Base-by-base conservation (phyloP, 1,140 invertebrate genomes). In the Meloidogyne exigua region DNA sequence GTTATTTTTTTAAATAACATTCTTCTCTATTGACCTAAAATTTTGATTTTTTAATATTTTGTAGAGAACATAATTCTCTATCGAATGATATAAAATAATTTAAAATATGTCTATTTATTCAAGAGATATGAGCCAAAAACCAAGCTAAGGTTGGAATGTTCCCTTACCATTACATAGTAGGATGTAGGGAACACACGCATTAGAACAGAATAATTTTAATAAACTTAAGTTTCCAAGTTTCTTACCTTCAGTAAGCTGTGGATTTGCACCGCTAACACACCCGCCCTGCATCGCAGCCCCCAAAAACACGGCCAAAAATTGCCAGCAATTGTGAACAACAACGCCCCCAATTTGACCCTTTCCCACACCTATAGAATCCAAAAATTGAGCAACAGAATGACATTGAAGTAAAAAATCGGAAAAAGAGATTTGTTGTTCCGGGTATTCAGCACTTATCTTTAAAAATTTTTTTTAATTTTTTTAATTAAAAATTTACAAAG, bases 221-320 rank as follows among this genome's bases (percentile, higher is more conserved):
- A 7, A 39, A 4, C 3, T 32, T 32, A 32, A 3, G 2, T 32
- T 32, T 32, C 9, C 36, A 78, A 36, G 44, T 42, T 42, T 64
- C 75, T 81, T 39, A 81, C 78, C 42, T 76, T 74, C 13, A 81
- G 75, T n/a, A 80, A 79, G 64, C 81, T 63, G 63, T 88, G 83
- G 0, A 91, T 90, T 11, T 90, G 86, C n/a, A 90, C 90, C 80
- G 92, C 88, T 23, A 92, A 89, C 81, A 89, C 84, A 94, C 88
- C 92, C 89, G 0, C 93, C 93, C 12, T 63, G 49, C 18, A 79
- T 62, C 7, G 62, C 21, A 73, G 44, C 39, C 4, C 77, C 80
- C 21, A 78, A n/a, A 63, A 81, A 82, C 18, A 64, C 32, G 13
- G 49, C 75, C n/a, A 79, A 23, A 74, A 72, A 82, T 63, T 81